phyloP scores from a whole-genome alignment of 2,888 invertebrate species.

The Acrobasis consociella region DNA sequence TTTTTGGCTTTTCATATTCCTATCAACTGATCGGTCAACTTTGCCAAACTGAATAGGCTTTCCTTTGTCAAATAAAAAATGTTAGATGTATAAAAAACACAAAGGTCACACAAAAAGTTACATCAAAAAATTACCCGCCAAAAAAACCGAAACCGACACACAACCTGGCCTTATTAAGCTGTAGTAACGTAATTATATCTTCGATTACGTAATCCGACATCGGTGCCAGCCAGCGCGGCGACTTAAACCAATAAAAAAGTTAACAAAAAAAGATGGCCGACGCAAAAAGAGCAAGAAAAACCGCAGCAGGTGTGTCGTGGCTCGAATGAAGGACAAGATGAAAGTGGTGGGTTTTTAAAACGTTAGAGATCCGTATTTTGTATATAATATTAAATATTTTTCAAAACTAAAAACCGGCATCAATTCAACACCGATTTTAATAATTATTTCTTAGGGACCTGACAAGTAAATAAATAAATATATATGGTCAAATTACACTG shows the following conservation, averaged over 20 bases:
- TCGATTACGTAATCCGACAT: constrained; percentile 46
- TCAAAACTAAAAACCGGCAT: too few species aligned
- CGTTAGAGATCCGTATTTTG: constrained; percentile 51
- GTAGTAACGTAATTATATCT: constrained; percentile 27
- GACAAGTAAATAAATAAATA: too few species aligned
- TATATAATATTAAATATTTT: too few species aligned
- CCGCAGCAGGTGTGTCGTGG: constrained; percentile 52
- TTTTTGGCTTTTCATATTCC: too few species aligned
- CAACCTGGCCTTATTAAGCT: too few species aligned
- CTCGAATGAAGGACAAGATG: constrained; percentile 52
- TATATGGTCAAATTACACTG: too few species aligned
- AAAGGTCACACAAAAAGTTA: not conserved
- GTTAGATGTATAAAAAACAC: too few species aligned
- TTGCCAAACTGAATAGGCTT: too few species aligned
- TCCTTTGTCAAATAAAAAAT: too few species aligned
- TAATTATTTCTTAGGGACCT: too few species aligned
- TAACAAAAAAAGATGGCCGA: constrained; percentile 46
- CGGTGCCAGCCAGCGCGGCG: constrained; percentile 50
- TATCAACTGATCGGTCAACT: too few species aligned
- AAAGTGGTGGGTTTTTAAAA: constrained; percentile 48
- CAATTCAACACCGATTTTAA: too few species aligned
- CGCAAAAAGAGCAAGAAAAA: constrained; percentile 52
- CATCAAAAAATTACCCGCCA: constrained; percentile 2
- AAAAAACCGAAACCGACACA: not conserved
- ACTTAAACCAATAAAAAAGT: constrained; percentile 36